These are phyloP conservation scores for Agrochola litura DNA, from an alignment of 2,888 invertebrate genomes.

Conservation along the genomic window DNA sequence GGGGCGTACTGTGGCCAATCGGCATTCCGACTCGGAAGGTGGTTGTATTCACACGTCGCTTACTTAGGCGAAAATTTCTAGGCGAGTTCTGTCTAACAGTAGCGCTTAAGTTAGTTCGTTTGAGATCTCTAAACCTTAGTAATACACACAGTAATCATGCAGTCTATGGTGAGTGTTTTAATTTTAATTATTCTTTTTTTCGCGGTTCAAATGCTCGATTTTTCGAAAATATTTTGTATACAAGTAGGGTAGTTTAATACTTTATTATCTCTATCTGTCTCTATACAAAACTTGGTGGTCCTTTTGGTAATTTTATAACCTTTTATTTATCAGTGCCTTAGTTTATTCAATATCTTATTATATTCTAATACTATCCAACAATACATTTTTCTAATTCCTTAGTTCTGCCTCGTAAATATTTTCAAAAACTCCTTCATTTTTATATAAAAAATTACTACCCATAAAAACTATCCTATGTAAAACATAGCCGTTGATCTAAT, in stretches of 20 bases:
- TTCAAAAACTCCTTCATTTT: neutral
- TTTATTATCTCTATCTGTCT: too few species aligned
- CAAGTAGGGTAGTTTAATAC: neutral
- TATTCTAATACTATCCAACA: too few species aligned
- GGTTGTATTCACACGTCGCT: conserved; percentile 82
- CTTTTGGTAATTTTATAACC: neutral
- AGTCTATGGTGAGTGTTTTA: conserved; percentile 87
- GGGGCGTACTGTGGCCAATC: conserved; percentile 79
- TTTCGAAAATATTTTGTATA: conserved; percentile 5
- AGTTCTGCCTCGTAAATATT: neutral
- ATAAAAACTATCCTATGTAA: neutral
- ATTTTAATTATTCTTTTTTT: conserved; percentile 49
- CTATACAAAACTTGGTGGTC: neutral
- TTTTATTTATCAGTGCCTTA: neutral
- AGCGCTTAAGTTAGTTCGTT: conserved; percentile 90
- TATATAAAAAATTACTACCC: neutral
- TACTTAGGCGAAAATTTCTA: conserved; percentile 89
- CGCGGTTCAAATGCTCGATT: neutral
- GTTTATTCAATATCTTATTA: neutral
- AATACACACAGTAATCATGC: conserved; percentile 87
- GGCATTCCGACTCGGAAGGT: conserved; percentile 86
- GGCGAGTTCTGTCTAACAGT: conserved; percentile 89
- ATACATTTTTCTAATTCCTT: neutral
- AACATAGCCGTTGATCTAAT: neutral
- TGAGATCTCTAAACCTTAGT: conserved; percentile 88